Evolutionary conservation across 2,888 invertebrate genomes (phyloP).

Genomic region (Drosophila mercatorum): DNA sequence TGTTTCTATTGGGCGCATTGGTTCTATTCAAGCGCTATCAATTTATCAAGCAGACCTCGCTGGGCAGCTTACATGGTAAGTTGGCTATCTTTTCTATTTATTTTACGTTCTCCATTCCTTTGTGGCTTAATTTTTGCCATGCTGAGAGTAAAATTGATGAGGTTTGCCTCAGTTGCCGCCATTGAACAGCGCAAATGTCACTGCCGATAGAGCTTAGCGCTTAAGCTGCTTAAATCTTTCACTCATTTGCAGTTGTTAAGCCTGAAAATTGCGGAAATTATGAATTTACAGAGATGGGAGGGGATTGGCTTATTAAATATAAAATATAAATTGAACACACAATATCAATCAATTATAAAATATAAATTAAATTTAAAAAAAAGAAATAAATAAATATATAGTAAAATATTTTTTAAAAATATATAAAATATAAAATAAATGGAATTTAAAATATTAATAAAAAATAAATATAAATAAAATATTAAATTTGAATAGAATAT

Average conservation of each 20-base stretch:
- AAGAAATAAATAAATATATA: too few relatives aligned
- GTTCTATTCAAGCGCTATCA: slow-evolving; percentile 90
- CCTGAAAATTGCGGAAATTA: slow-evolving; percentile 8
- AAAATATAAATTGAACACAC: neutral
- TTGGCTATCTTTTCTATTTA: slow-evolving; percentile 39
- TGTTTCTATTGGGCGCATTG: slow-evolving; percentile 92
- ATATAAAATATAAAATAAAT: too few relatives aligned
- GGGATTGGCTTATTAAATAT: too few relatives aligned
- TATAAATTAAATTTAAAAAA: too few relatives aligned
- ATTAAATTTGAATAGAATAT: too few relatives aligned
- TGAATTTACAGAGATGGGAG: neutral
- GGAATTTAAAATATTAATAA: too few relatives aligned
- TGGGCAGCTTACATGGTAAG: slow-evolving; percentile 87
- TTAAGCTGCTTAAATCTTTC: slow-evolving; percentile 13
- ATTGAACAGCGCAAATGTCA: slow-evolving; percentile 37
- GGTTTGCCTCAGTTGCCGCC: slow-evolving; percentile 25
- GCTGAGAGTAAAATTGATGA: slow-evolving; percentile 48
- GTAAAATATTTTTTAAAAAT: too few relatives aligned
- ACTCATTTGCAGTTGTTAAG: slow-evolving; percentile 27
- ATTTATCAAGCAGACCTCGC: slow-evolving; percentile 89
- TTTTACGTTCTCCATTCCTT: slow-evolving; percentile 18
- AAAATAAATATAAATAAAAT: too few relatives aligned
- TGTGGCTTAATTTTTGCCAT: slow-evolving; percentile 56
- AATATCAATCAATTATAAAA: neutral
- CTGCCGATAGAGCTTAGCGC: slow-evolving; percentile 12